A percentile compares a stretch with the other conserved stretches of the same genome.
Conservation (phyloP, 2,113 vertebrate genomes). For the Rhinichthys klamathensis region DNA sequence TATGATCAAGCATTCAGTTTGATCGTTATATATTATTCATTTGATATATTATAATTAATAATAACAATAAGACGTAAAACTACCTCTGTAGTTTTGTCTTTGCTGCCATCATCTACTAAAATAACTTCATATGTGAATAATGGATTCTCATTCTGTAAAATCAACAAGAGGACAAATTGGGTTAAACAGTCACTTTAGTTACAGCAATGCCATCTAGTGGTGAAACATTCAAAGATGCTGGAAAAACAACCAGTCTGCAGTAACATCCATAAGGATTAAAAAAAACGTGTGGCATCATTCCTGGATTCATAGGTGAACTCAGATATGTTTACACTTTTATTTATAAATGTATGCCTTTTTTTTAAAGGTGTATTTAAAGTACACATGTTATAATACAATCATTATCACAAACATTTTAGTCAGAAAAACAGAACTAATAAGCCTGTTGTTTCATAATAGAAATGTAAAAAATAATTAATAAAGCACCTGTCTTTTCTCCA, state of each 20-base stretch:
- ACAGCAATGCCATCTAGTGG: slow-evolving; percentile 64
- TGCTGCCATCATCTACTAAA: slow-evolving; percentile 94
- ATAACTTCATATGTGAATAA: slow-evolving; percentile 93
- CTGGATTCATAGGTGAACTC: not conserved
- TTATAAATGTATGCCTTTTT: no score
- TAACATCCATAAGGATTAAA: not conserved
- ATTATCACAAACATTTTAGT: not conserved
- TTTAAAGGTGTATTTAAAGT: not conserved
- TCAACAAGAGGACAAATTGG: slow-evolving; percentile 42
- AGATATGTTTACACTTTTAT: not conserved
- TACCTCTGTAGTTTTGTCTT: slow-evolving; percentile 92
- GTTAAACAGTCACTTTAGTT: not conserved
- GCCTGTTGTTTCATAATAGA: not conserved
- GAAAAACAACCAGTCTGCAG: not conserved
- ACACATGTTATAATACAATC: not conserved
- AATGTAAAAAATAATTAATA: slow-evolving; percentile 19
- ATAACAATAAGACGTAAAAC: not conserved
- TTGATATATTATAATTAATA: not conserved
- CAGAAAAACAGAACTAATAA: not conserved
- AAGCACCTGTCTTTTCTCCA: slow-evolving; percentile 90
- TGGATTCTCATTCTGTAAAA: slow-evolving; percentile 80
- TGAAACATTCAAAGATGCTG: not conserved
- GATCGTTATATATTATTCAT: no score
- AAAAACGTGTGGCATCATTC: not conserved
- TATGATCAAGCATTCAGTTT: not conserved